These are phyloP conservation scores for Xiphophorus birchmanni DNA, from an alignment of 2,797 vertebrate genomes.

Conservation along the genomic window DNA sequence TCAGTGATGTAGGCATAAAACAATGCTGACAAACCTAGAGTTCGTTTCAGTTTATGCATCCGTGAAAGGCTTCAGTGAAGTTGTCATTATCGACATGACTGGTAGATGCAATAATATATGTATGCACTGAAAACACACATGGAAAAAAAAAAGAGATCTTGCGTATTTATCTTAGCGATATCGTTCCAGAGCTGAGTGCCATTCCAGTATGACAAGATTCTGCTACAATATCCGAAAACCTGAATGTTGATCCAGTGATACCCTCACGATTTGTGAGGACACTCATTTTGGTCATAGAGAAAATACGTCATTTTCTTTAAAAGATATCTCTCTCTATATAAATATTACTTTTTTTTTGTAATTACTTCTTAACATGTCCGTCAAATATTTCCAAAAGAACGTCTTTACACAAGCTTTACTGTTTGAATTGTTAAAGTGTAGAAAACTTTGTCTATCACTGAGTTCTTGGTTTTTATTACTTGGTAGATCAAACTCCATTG, in stretches of 20 bases:
- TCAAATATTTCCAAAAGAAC: slow-evolving; percentile 84
- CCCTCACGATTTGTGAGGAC: slow-evolving; percentile 68
- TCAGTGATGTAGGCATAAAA: slow-evolving; percentile 57
- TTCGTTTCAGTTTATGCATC: slow-evolving; percentile 69
- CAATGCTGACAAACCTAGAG: slow-evolving; percentile 58
- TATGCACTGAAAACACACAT: slow-evolving; percentile 81
- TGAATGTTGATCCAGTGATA: slow-evolving; percentile 78
- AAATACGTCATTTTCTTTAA: slow-evolving; percentile 67
- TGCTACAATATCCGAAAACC: slow-evolving; percentile 72
- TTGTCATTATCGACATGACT: slow-evolving; percentile 76
- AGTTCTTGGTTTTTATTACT: slow-evolving; percentile 91
- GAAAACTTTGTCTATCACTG: slow-evolving; percentile 87
- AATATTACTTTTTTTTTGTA: slow-evolving; percentile 72
- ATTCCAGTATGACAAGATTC: slow-evolving; percentile 72
- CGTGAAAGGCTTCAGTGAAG: slow-evolving; percentile 70
- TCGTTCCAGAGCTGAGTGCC: slow-evolving; percentile 69
- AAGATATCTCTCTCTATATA: slow-evolving; percentile 16
- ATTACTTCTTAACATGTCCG: slow-evolving; percentile 82
- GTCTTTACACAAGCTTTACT: slow-evolving; percentile 89
- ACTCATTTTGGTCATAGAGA: slow-evolving; percentile 63
- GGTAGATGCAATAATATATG: slow-evolving; percentile 86
- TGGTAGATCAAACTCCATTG: slow-evolving; percentile 89
- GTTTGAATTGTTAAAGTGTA: slow-evolving; percentile 88
- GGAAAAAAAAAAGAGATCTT: slow-evolving; percentile 58
- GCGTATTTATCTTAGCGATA: slow-evolving; percentile 65